phyloP scores from a whole-genome alignment of 2,797 vertebrate species.

The Leuciscus waleckii region DNA sequence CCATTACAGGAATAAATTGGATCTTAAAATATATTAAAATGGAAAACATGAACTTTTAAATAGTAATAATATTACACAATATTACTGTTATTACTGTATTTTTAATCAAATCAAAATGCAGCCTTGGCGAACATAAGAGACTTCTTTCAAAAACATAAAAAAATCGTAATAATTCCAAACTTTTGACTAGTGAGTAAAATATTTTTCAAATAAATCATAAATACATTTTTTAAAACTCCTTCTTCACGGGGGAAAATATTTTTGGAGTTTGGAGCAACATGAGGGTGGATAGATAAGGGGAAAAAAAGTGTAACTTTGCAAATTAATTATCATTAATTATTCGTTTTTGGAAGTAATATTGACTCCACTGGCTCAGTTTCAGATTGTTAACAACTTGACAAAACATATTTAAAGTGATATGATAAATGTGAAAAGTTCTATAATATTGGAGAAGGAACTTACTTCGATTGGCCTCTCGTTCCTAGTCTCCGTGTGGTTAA shows the following conservation, averaged over 20 bases:
- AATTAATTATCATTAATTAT: background rate
- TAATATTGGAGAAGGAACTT: slow-evolving; percentile 68
- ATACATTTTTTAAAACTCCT: background rate
- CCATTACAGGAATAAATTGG: background rate
- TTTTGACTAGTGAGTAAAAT: background rate
- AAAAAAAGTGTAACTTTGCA: background rate
- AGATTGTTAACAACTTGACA: background rate
- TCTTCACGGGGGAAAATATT: background rate
- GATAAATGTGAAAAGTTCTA: background rate
- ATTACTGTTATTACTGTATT: background rate
- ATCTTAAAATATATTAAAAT: background rate
- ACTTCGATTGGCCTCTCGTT: slow-evolving; percentile 98
- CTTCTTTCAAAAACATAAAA: background rate
- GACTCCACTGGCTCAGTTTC: background rate
- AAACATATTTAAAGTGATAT: background rate
- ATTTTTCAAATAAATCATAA: background rate
- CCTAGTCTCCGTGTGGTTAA: slow-evolving; percentile 95
- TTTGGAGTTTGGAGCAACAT: background rate
- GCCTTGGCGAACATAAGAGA: background rate
- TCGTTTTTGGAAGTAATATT: background rate
- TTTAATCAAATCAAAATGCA: background rate
- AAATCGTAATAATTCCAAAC: background rate
- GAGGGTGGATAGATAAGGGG: background rate
- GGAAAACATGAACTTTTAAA: background rate
- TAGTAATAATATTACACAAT: background rate